Conservation (phyloP, 2,888 invertebrate species). For the Hoplodrina ambigua region DNA sequence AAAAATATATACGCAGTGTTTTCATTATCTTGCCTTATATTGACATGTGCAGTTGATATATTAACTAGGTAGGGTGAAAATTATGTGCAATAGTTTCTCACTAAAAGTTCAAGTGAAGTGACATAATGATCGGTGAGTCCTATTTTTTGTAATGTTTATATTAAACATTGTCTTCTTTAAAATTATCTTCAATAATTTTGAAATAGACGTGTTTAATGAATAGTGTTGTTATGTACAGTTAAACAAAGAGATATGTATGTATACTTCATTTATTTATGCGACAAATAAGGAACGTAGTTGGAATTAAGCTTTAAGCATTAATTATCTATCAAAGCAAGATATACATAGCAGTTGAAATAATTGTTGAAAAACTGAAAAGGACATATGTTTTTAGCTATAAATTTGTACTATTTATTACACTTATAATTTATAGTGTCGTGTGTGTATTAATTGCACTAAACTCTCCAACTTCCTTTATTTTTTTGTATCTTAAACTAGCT, state of each 20-base stretch:
- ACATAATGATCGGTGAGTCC: conserved; percentile 32
- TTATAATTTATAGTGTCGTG: neutral
- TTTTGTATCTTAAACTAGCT: no score
- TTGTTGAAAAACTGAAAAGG: no score
- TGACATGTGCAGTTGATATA: conserved; percentile 1
- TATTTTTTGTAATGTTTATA: neutral
- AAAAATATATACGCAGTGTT: neutral
- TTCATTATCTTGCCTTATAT: neutral
- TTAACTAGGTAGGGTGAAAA: conserved; percentile 2
- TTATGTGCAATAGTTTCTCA: conserved; percentile 1
- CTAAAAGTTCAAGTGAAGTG: conserved; percentile 19
- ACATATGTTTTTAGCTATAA: no score
- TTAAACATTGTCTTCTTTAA: conserved; percentile 7
- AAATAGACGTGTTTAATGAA: neutral
- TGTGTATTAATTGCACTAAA: neutral
- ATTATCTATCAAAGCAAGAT: no score
- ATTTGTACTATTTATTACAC: no score
- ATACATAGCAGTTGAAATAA: no score
- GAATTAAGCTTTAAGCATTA: no score
- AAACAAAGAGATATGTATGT: conserved; percentile 13
- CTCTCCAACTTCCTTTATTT: neutral
- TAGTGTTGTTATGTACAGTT: neutral
- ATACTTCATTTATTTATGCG: no score
- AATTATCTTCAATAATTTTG: conserved; percentile 17
- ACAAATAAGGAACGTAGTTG: no score